Evolutionary conservation across 2,113 vertebrate species (phyloP), one percentile per base, ranked within the genome.

Genomic region (Papio anubis): DNA sequence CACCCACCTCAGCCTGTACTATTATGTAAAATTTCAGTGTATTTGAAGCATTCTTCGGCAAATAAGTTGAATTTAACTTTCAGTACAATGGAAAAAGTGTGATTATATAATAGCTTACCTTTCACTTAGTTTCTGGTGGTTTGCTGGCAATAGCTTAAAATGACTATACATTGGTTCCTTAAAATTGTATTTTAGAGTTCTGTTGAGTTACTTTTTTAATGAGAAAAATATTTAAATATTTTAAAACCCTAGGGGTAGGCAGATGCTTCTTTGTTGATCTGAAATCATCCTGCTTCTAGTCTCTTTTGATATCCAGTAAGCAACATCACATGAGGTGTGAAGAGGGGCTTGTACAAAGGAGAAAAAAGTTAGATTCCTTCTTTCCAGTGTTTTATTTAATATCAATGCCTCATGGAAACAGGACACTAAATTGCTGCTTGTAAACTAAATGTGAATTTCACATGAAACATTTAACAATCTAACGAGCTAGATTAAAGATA

Each of bases 161-260:
- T 64, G 12, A 64, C 27, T 64, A 64, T 64, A 14, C 6, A 81
- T 64, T 76, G 32, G 43, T 79, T 96, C 50, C 40, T 84, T 91
- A 78, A 88, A 84, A 45, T 59, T 90, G n/a, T 16, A 89, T 88
- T 97, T 95, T 90, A 93, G 5, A 88, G 98, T 98, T 97, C 97
- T 79, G 57, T 78, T 45, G 45, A 86, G 89, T 97, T 95, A 92
- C 92, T 96, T 96, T 66, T 95, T 97, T 97, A 97, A 93, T 96
- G 93, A 94, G 85, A 97, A 97, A 72, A 94, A 93, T 25, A 73
- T 14, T 16, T 72, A 61, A 79, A 93, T 57, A 79, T 68, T 38
- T 88, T 38, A 94, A 98, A 98, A 93, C 90, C 48, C n/a, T 95
- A 92, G 72, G 85, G 85, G 82, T 45, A 88, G 73, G 55, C 57